Percentiles rank a stretch among this genome's conserved stretches.
These are phyloP conservation scores for Thysanoteuthis rhombus DNA, from an alignment of 2,888 invertebrate species.

Conservation along the genomic window DNA sequence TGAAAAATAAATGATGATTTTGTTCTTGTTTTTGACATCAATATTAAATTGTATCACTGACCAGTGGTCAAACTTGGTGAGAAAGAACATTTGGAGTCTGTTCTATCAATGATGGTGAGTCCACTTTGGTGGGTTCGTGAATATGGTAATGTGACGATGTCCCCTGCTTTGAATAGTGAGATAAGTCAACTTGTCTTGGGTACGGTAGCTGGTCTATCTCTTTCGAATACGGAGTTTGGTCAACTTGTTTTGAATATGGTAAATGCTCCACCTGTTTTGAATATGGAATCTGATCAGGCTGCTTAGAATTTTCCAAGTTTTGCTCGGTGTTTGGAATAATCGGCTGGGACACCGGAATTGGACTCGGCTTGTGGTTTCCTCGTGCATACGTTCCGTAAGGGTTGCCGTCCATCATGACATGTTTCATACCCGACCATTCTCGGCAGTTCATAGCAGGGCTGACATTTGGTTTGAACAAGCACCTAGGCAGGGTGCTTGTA, in stretches of 20 bases:
- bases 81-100: neutral
- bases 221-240: neutral
- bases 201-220: neutral
- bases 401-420: neutral
- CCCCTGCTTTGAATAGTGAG: neutral
- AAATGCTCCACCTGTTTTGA: neutral
- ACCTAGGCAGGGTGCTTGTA: neutral
- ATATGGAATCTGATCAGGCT: neutral
- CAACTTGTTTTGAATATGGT: neutral
- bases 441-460: neutral
- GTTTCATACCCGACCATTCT: neutral
- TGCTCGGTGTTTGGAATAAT: neutral
- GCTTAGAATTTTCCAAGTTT: neutral
- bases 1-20: neutral
- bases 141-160: neutral
- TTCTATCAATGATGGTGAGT: neutral
- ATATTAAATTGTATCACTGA: neutral
- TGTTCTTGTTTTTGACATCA: neutral
- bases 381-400: neutral
- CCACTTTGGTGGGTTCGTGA: neutral
- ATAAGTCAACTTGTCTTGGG: neutral
- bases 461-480: neutral
- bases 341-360: neutral
- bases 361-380: neutral
- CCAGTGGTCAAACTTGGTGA: constrained; percentile 12